These are phyloP conservation scores for Cassiopea andromeda DNA, from an alignment of 30 jellyfish, hydroid and myxozoan genomes.

Conservation along the genomic window DNA sequence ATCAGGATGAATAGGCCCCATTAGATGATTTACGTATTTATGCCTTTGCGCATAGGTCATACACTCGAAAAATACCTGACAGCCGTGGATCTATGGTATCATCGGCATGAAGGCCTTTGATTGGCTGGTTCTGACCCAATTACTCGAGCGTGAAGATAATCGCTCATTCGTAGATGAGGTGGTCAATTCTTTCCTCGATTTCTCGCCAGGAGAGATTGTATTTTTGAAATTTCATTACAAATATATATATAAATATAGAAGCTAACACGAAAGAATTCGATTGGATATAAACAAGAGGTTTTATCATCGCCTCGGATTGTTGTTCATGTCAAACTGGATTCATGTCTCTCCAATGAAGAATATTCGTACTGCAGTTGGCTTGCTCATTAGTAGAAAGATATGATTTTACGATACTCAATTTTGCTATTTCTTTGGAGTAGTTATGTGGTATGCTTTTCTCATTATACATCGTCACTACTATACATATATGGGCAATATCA, in stretches of 20 bases:
- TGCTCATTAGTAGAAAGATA: conserved; percentile 45
- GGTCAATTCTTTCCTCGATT: conserved; percentile 51
- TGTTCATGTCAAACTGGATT: conserved; percentile 23
- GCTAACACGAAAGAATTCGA: background rate
- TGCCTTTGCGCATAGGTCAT: conserved; percentile 80
- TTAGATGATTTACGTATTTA: conserved; percentile 72
- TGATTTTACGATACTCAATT: conserved; percentile 53
- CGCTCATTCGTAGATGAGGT: conserved; percentile 80
- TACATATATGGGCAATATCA: background rate
- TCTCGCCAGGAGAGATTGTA: conserved; percentile 60
- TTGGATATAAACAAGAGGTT: conserved; percentile 15
- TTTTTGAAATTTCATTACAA: conserved; percentile 17
- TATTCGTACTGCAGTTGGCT: conserved; percentile 30
- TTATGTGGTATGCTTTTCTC: conserved; percentile 52
- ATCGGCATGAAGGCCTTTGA: conserved; percentile 46
- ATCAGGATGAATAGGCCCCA: conserved; percentile 58
- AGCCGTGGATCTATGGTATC: conserved; percentile 72
- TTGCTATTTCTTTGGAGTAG: conserved; percentile 52
- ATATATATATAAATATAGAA: background rate
- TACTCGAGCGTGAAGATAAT: conserved; percentile 68
- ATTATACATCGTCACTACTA: background rate
- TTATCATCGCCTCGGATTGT: conserved; percentile 13
- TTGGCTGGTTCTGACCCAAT: conserved; percentile 73
- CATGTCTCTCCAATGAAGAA: conserved; percentile 66
- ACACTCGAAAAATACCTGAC: conserved; percentile 72